Evolutionary conservation across 2,888 invertebrate genomes (phyloP).

Genomic region (Drosophila niveifrons): DNA sequence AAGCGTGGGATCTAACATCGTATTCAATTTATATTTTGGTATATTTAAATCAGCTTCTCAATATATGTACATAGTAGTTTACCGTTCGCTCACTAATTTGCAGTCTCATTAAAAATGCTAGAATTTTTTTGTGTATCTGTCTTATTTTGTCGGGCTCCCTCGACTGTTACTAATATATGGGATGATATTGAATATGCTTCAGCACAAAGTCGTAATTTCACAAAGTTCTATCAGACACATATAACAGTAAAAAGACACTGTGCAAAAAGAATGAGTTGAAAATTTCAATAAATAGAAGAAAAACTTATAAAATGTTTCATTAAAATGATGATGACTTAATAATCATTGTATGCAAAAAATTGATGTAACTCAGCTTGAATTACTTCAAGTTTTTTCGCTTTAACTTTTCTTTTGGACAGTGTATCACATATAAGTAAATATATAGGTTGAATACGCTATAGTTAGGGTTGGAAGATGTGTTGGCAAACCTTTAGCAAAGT

Average conservation of each 20-base stretch:
- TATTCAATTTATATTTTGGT: conserved; percentile 7
- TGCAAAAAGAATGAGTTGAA: background rate
- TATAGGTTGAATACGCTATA: background rate
- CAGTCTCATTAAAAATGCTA: conserved; percentile 6
- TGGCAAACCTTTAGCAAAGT: conserved; percentile 36
- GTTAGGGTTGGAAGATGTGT: conserved; percentile 10
- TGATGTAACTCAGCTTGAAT: background rate
- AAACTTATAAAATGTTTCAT: background rate
- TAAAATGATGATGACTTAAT: too few relatives aligned
- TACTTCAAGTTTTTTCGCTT: background rate
- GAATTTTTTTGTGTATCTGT: background rate
- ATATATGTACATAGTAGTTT: background rate
- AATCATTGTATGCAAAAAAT: background rate
- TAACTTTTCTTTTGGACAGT: background rate
- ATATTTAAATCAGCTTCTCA: background rate
- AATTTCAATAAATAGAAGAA: background rate
- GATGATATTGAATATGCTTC: conserved; percentile 1
- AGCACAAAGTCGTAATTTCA: background rate
- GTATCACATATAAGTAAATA: background rate
- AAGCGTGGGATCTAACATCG: background rate
- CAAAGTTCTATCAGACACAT: conserved; percentile 30
- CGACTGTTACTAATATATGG: background rate
- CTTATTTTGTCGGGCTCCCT: background rate
- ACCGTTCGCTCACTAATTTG: conserved; percentile 13
- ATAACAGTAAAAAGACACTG: conserved; percentile 45